These are phyloP conservation scores for Dryoscopus gambensis DNA, from an alignment of 2,113 vertebrate species.

Conservation along the genomic window DNA sequence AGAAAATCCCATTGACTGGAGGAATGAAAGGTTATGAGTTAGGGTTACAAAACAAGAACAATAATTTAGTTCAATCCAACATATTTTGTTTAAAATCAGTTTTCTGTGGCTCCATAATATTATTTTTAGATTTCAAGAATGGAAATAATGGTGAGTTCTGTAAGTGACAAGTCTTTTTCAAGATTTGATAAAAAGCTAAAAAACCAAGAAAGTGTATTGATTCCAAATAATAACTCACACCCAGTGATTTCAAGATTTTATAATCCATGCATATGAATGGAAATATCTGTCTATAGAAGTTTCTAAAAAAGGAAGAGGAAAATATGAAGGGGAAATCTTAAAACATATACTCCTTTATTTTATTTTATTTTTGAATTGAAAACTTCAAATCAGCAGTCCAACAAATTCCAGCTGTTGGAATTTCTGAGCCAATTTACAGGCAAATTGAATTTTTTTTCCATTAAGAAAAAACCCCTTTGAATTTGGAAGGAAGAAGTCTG, in stretches of 20 bases:
- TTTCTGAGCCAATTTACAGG: neutral
- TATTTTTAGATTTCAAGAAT: constrained; percentile 2
- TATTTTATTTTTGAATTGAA: neutral
- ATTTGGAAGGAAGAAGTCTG: neutral
- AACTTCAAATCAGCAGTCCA: neutral
- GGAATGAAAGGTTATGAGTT: neutral
- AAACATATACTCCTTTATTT: neutral
- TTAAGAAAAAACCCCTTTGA: neutral
- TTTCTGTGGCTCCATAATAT: neutral
- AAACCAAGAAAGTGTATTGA: neutral
- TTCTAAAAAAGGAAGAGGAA: neutral
- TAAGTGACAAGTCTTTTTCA: neutral
- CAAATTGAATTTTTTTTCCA: neutral
- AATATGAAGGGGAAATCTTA: neutral
- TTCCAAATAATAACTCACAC: neutral
- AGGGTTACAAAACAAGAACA: neutral
- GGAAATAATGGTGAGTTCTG: neutral
- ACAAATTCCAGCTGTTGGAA: neutral
- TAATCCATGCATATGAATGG: neutral
- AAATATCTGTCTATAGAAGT: neutral
- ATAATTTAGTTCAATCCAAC: neutral
- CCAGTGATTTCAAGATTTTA: neutral
- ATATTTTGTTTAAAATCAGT: neutral
- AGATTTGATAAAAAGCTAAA: constrained; percentile 4
- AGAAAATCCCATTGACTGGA: neutral